phyloP scores from a whole-genome alignment of 2,113 vertebrate species.

The Scalopus aquaticus region DNA sequence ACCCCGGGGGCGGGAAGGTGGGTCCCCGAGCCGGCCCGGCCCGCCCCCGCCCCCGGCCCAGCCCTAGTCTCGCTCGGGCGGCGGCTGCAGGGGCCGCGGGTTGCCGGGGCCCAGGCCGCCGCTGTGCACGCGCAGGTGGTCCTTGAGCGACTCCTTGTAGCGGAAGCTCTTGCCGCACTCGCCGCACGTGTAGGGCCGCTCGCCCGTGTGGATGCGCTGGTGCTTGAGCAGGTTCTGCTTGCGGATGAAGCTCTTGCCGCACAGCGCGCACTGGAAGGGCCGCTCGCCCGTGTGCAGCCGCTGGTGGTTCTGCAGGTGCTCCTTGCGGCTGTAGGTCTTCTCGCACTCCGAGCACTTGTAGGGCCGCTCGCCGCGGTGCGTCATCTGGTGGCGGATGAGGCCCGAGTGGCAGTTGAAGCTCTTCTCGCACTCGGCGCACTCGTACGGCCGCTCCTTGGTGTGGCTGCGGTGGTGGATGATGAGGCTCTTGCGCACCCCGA shows the following conservation, averaged over 20 bases:
- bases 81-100: constrained; percentile 58
- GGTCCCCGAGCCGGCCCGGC: not conserved
- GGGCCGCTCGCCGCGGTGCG: constrained; percentile 77
- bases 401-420: constrained; percentile 83
- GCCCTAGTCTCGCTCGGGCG: constrained; percentile 68
- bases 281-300: constrained; percentile 84
- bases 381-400: constrained; percentile 83
- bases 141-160: constrained; percentile 89
- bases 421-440: constrained; percentile 82
- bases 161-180: constrained; percentile 89
- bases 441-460: constrained; percentile 83
- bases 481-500: constrained; percentile 74
- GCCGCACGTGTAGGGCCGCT: constrained; percentile 86
- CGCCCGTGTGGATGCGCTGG: constrained; percentile 83
- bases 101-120: constrained; percentile 67
- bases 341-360: constrained; percentile 86
- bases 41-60: constrained; percentile 30
- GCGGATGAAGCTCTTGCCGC: constrained; percentile 86
- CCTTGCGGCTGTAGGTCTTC: constrained; percentile 86
- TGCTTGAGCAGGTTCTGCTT: constrained; percentile 86
- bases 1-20: no score
- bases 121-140: constrained; percentile 87
- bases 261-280: constrained; percentile 84
- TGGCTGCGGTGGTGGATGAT: constrained; percentile 80
- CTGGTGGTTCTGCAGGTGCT: constrained; percentile 86